Conservation (phyloP, 2,888 invertebrate genomes). For the Dermolepida albohirtum region DNA sequence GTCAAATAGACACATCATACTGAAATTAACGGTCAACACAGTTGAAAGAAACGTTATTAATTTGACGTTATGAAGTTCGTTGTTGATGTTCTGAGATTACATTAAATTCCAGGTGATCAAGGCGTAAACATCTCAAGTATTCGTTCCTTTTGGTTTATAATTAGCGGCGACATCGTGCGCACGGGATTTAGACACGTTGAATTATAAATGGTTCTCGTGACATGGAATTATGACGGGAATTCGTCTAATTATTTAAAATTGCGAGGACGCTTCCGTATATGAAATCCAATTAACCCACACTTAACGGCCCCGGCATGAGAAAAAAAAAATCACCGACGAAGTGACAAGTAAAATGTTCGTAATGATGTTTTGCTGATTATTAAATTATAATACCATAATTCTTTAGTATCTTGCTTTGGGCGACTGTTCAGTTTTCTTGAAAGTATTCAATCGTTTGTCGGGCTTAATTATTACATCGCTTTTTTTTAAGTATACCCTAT, state of each 20-base stretch:
- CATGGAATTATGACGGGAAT: slow-evolving; percentile 30
- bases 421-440: neutral
- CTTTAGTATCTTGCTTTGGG: neutral
- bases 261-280: slow-evolving; percentile 35
- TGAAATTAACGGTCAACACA: slow-evolving; percentile 14
- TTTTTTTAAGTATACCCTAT: too few species aligned
- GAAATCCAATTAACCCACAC: slow-evolving; percentile 35
- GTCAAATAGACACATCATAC: slow-evolving; percentile 19
- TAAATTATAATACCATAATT: slow-evolving; percentile 23
- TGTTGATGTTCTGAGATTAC: slow-evolving; percentile 12
- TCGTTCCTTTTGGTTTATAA: slow-evolving; percentile 30
- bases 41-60: slow-evolving; percentile 23
- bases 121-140: slow-evolving; percentile 30
- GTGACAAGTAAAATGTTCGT: slow-evolving; percentile 27
- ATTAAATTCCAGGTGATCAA: slow-evolving; percentile 34
- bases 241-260: slow-evolving; percentile 31
- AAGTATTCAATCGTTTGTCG: too few species aligned
- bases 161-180: slow-evolving; percentile 21
- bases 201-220: slow-evolving; percentile 31
- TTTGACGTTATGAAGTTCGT: slow-evolving; percentile 16
- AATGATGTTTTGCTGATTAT: slow-evolving; percentile 5
- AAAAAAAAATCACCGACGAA: slow-evolving; percentile 17
- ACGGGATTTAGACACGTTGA: slow-evolving; percentile 19
- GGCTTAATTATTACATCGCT: too few species aligned
- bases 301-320: slow-evolving; percentile 7